A percentile compares a stretch with the other conserved stretches of the same genome.
These are phyloP conservation scores for Strigops habroptila DNA, from an alignment of 2,113 vertebrate species.

Conservation along the genomic window DNA sequence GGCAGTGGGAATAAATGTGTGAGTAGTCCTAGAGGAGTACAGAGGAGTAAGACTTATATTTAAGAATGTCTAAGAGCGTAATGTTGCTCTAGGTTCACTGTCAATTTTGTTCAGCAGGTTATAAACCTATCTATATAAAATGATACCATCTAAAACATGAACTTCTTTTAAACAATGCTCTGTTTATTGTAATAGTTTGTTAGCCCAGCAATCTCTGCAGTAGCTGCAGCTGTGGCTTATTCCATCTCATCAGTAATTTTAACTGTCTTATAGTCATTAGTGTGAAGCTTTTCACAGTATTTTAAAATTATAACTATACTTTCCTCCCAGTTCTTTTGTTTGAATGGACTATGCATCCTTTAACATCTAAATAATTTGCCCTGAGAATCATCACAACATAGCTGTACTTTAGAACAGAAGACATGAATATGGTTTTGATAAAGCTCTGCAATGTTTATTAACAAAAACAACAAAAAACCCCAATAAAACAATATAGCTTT, in stretches of 20 bases:
- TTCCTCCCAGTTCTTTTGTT: not conserved
- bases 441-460: not conserved
- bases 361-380: not conserved
- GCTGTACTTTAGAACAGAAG: not conserved
- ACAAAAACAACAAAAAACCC: not conserved
- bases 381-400: not conserved
- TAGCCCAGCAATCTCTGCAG: conserved; percentile 12
- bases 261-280: not conserved
- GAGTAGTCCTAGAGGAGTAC: not conserved
- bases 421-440: not conserved
- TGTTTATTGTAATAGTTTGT: conserved; percentile 5
- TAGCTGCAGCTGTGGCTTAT: conserved; percentile 16
- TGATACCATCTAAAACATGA: not conserved
- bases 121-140: not conserved
- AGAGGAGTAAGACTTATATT: not conserved
- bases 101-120: not conserved
- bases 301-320: not conserved
- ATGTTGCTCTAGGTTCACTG: not conserved
- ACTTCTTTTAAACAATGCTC: conserved; percentile 7
- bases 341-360: not conserved
- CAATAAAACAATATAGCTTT: not conserved
- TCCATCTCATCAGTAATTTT: conserved; percentile 9
- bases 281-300: not conserved
- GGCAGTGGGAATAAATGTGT: not conserved
- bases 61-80: not conserved